Percentiles rank a stretch among this genome's conserved stretches.
Evolutionary conservation across 37 sponge, comb jelly and placozoan genomes (phyloP).

Genomic region (Theonella swinhoei): DNA sequence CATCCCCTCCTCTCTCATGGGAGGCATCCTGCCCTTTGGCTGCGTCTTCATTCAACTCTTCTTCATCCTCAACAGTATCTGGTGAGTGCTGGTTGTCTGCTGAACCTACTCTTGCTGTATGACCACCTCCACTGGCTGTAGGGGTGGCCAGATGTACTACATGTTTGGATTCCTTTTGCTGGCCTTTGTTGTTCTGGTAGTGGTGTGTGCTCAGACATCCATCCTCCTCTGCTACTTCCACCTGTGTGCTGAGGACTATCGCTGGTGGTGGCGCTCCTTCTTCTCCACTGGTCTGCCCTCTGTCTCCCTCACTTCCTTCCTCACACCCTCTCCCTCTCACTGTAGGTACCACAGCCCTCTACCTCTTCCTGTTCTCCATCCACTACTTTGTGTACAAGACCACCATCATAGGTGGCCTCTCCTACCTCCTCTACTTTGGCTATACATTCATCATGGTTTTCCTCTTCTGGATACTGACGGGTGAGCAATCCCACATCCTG

Average conservation of each 20-base stretch:
- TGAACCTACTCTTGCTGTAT: too few species aligned
- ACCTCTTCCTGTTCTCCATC: constrained; percentile 88
- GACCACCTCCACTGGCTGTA: constrained; percentile 13
- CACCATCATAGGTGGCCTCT: constrained; percentile 76
- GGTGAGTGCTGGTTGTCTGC: constrained; percentile 67
- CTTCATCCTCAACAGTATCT: constrained; percentile 98
- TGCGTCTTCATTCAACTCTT: constrained; percentile 98
- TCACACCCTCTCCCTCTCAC: constrained; percentile 28
- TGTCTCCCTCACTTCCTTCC: not conserved
- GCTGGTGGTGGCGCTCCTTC: constrained; percentile 99
- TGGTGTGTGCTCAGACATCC: constrained; percentile 92
- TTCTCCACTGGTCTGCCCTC: constrained; percentile 67
- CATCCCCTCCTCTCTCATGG: constrained; percentile 88
- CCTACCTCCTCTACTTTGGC: constrained; percentile 92
- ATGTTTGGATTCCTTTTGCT: constrained; percentile 99
- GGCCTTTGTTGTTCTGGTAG: constrained; percentile 83
- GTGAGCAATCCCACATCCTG: constrained; percentile 37
- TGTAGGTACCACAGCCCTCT: constrained; percentile 62
- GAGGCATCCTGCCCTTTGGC: constrained; percentile 97
- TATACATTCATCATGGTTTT: constrained; percentile 91
- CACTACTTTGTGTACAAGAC: constrained; percentile 89
- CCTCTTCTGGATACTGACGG: constrained; percentile 89
- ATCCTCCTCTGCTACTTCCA: constrained; percentile 99
- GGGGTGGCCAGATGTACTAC: constrained; percentile 98
- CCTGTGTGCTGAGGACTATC: constrained; percentile 98